These are phyloP conservation scores for Orientallactaga sibirica DNA, from an alignment of 2,797 vertebrate species.

Conservation along the genomic window DNA sequence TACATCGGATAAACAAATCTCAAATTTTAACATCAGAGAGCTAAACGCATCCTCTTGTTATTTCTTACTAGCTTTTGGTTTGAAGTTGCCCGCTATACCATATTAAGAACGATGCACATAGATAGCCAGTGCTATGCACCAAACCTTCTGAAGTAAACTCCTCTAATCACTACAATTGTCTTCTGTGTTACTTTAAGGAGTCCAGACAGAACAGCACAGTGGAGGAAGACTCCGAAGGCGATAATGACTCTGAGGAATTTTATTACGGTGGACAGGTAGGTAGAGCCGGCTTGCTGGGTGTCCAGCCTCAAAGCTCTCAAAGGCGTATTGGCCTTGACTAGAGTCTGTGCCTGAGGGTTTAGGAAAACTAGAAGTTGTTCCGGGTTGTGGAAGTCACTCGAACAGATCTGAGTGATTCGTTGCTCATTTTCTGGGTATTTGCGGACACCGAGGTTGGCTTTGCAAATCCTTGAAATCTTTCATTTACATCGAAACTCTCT, in stretches of 20 bases:
- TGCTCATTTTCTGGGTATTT: neutral
- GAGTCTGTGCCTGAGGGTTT: neutral
- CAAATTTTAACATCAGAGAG: neutral
- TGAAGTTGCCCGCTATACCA: neutral
- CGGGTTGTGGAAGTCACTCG: neutral
- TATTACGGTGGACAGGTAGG: constrained; percentile 95
- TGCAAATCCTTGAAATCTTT: neutral
- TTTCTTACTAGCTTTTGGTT: neutral
- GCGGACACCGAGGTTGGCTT: neutral
- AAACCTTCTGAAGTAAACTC: neutral
- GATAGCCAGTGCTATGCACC: neutral
- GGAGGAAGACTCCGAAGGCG: constrained; percentile 95
- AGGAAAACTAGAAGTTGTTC: neutral
- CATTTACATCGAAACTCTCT: neutral
- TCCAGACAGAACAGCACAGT: constrained; percentile 90
- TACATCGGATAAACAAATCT: neutral
- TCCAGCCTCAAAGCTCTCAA: rapidly evolving
- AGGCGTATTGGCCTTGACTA: rapidly evolving
- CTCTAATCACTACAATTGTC: neutral
- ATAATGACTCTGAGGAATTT: constrained; percentile 95
- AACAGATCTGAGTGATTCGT: neutral
- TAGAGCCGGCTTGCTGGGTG: neutral
- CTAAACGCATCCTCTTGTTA: neutral
- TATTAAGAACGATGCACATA: neutral
- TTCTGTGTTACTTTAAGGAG: constrained; percentile 85